Base-by-base conservation (phyloP, 2,888 invertebrate genomes). In the Cordylochernes scorpioides region DNA sequence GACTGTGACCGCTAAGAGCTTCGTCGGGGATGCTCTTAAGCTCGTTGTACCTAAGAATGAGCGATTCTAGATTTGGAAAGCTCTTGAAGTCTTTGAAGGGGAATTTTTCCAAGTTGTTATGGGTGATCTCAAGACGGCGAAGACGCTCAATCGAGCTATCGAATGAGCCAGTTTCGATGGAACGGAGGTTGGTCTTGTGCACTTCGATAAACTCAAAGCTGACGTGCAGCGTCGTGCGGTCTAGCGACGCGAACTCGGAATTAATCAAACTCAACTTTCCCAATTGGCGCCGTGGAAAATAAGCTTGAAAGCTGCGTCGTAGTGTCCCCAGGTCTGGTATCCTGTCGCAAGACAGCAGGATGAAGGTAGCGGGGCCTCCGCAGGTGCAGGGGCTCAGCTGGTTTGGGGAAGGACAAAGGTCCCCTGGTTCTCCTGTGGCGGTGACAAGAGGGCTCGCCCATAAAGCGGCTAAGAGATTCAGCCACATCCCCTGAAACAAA, bases 251-350 rank as follows among this genome's bases (percentile, higher is more conserved):
- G 7, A 39, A 29, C 15, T 33, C 27, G 3, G 39, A 39, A 25
- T 39, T 37, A 3, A 33, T 35, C 10, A 39, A 24, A 19, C 29
- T 31, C 7, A 38, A 38, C 27, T 38, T 38, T 1, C 38, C 38
- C 16, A 35, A 33, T 10, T n/a, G n/a, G n/a, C n/a, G n/a, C n/a
- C n/a, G n/a, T n/a, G n/a, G n/a, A n/a, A n/a, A n/a, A n/a, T n/a
- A n/a, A n/a, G n/a, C n/a, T n/a, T n/a, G n/a, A n/a, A n/a, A n/a
- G n/a, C n/a, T n/a, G n/a, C n/a, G n/a, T n/a, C n/a, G n/a, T n/a
- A n/a, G n/a, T n/a, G n/a, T n/a, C n/a, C n/a, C n/a, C n/a, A n/a
- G n/a, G n/a, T n/a, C n/a, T n/a, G n/a, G n/a, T n/a, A n/a, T n/a
- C n/a, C n/a, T n/a, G n/a, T n/a, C n/a, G n/a, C n/a, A n/a, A n/a